Base-by-base conservation (phyloP, 2,797 vertebrate genomes). In the Pangasius djambal region DNA sequence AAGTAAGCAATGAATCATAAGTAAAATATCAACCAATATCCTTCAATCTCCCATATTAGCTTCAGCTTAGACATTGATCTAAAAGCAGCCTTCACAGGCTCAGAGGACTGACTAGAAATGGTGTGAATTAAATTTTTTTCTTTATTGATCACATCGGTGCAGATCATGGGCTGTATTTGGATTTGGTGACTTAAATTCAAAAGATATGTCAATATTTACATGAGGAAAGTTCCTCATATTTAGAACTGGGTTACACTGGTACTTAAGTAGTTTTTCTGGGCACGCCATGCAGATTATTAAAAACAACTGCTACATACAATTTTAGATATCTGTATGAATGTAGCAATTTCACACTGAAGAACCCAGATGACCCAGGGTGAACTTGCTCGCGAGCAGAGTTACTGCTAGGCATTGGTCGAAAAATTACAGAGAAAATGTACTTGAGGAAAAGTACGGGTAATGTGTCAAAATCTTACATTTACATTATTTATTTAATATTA, bases 41-140 rank as follows among this genome's bases (percentile, higher is more conserved):
- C 50, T 67, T 57, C 6, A 25, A 5, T 72, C 28, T 59, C 28
- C 74, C 5, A 20, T 61, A 20, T 44, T 59, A 52, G 59, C 61
- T 84, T 59, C 3, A 37, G 63, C 48, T 40, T 72, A 70, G 28
- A 69, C 83, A 25, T 7, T 55, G 61, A 25, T 25, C 44, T 50
- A 65, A 87, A 78, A 25, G 57, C 79, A 63, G 52, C 18, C 20
- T 81, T 59, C 75, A n/a, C 75, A 31, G 70, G 7, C 34, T 86
- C 22, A 44, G 8, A 22, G 57, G 40, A 83, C 44, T 83, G 82
- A 63, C n/a, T 83, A n/a, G 4, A 83, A 83, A 83, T 83, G 7
- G 28, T 83, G 34, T 48, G 59, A 44, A 83, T 83, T n/a, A 1
- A 15, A 12, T 57, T 82, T 25, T 82, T 65, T 83, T 20, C 37